Evolutionary conservation across 2,113 vertebrate genomes (phyloP).

Genomic region (Hymenochirus boettgeri): DNA sequence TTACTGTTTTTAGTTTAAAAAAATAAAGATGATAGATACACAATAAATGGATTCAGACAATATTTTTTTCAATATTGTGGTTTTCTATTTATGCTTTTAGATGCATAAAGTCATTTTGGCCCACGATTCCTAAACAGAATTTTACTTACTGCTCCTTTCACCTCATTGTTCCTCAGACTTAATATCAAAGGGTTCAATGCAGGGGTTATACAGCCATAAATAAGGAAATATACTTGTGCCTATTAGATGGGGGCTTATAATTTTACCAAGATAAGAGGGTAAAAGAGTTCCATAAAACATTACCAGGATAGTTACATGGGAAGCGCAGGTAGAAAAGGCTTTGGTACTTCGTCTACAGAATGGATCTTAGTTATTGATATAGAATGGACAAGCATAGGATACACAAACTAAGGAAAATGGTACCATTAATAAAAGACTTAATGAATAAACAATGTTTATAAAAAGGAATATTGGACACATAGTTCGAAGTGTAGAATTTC

Average conservation of each 20-base stretch:
- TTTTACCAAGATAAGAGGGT: constrained; percentile 1
- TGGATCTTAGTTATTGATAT: constrained; percentile 1
- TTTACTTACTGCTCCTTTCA: constrained; percentile 42
- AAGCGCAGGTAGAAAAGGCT: constrained; percentile 7
- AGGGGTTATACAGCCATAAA: background rate
- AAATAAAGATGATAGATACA: too few species aligned
- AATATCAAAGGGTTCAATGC: constrained; percentile 17
- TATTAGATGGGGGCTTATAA: background rate
- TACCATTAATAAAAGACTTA: background rate
- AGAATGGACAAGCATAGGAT: constrained; percentile 13
- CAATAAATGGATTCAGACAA: too few species aligned
- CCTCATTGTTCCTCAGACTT: constrained; percentile 1
- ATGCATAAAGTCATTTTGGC: too few species aligned
- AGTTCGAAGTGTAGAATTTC: background rate
- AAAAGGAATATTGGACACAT: background rate
- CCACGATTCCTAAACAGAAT: too few species aligned
- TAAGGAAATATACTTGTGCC: constrained; percentile 44
- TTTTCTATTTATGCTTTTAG: too few species aligned
- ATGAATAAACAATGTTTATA: background rate
- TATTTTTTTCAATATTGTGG: too few species aligned
- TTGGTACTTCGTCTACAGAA: background rate
- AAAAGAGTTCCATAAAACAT: constrained; percentile 12
- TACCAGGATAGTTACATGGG: constrained; percentile 1
- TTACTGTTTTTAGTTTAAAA: too few species aligned
- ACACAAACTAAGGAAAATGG: constrained; percentile 12